Conservation (phyloP, 2,797 vertebrate species). For the Harpagifer antarcticus region DNA sequence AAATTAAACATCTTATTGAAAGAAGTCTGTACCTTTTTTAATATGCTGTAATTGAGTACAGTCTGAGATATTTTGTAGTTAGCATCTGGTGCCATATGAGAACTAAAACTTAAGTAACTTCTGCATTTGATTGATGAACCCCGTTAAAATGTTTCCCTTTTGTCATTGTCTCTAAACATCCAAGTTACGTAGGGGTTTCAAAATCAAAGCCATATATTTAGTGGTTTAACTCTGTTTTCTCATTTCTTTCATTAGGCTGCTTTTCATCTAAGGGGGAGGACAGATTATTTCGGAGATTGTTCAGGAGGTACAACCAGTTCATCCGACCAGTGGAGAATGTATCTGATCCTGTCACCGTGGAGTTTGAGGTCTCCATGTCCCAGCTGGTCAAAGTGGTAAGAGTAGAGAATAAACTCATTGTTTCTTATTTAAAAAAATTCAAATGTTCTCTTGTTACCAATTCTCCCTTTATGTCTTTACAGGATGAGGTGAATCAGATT, state of each 20-base stretch:
- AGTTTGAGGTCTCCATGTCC: constrained; percentile 94
- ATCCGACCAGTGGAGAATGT: constrained; percentile 95
- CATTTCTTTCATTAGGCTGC: constrained; percentile 71
- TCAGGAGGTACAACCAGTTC: constrained; percentile 92
- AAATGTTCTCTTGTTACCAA: neutral
- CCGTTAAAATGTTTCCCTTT: neutral
- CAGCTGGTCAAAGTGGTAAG: constrained; percentile 94
- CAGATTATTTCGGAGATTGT: constrained; percentile 89
- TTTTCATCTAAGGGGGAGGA: constrained; percentile 88
- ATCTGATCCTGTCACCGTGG: constrained; percentile 92
- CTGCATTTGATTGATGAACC: neutral
- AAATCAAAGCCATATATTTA: neutral
- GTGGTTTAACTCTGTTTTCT: neutral
- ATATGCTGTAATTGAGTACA: too few species aligned
- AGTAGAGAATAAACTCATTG: neutral
- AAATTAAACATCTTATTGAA: too few species aligned
- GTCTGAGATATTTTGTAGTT: neutral
- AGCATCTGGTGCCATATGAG: neutral
- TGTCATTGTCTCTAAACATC: neutral
- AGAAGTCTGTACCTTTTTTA: too few species aligned
- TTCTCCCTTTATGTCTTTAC: constrained; percentile 45
- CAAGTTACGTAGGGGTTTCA: neutral
- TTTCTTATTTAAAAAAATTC: neutral
- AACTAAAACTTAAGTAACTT: neutral
- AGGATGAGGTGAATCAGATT: constrained; percentile 99